phyloP scores from a whole-genome alignment of 1,140 invertebrate species.

The Rhizoglyphus robini region DNA sequence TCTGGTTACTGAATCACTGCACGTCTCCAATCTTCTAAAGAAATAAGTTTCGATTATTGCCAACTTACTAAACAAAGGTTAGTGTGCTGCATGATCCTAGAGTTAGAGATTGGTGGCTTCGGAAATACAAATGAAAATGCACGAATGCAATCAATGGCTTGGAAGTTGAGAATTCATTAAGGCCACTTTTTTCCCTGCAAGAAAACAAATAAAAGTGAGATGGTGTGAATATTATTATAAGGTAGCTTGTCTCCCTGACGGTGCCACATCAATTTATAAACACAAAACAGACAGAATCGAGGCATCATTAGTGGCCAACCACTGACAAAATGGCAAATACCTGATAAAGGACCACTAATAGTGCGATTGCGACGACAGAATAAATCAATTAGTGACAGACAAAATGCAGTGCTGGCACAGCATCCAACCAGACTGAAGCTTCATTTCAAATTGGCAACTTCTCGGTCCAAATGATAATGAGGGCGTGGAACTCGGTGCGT shows the following conservation, averaged over 20 bases:
- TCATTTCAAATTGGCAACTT: too few species aligned
- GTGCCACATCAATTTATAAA: too few species aligned
- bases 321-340: too few species aligned
- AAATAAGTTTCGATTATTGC: background rate
- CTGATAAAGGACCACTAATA: too few species aligned
- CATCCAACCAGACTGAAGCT: too few species aligned
- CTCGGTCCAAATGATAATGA: too few species aligned
- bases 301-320: too few species aligned
- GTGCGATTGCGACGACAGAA: too few species aligned
- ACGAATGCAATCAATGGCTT: constrained; percentile 24
- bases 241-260: constrained; percentile 42
- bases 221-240: too few species aligned
- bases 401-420: too few species aligned
- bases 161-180: constrained; percentile 26
- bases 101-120: background rate
- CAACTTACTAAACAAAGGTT: background rate
- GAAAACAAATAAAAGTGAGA: constrained; percentile 5
- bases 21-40: constrained; percentile 60
- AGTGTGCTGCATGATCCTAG: background rate
- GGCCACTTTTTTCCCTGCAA: constrained; percentile 27
- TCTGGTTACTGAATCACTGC: constrained; percentile 81
- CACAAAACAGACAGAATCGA: too few species aligned
- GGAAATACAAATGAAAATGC: background rate
- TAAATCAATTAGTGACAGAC: background rate
- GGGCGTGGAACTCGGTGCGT: too few species aligned